Base-by-base conservation (phyloP, 2,888 invertebrate genomes). In the Rotaria magnacalcarata region DNA sequence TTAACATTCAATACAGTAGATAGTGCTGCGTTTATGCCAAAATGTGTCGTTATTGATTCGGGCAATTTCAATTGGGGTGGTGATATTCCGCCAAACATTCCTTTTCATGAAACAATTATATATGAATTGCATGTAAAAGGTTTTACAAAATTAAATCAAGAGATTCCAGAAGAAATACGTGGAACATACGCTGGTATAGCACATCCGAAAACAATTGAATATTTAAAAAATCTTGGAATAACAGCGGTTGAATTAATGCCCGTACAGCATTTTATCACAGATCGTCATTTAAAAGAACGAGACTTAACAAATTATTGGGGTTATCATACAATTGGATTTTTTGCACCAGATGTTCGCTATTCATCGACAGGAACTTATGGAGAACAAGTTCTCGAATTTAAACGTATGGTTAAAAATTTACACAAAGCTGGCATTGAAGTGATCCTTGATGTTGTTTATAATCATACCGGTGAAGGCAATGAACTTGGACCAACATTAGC, bases 381-480 rank as follows among this genome's bases (percentile, higher is more conserved):
- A 16, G 67, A 67, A 67, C 67, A 67, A 34, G 67, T 67, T 14
- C n/a, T 67, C 10, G 67, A 67, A 67, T 67, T 67, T 27, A 67
- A 67, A 67, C 27, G 67, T 8, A 67, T 67, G 67, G 67, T 67
- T 14, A 67, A 67, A 27, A 67, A 14, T 8, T 34, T 67, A 11
- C 67, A 67, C 5, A 67, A 67, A 34, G 67, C 67, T 67, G 67
- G 67, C 16, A 67, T 67, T 34, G 67, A 67, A 67, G 67, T 67
- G 7, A 67, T 67, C 34, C 60, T 67, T 34, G 67, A 34, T 16
- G 67, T 67, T 5, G 67, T n/a, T 27, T 67, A 67, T 16, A 67
- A 67, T 67, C 67, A 67, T 27, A 67, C 67, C 14, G 67, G 67
- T 14, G 67, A 67, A 67, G 67, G 67, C 27, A 67, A 67, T 67